These are phyloP conservation scores for Probaryconus sp. DNA, from an alignment of 1,140 invertebrate species.

Conservation along the genomic window DNA sequence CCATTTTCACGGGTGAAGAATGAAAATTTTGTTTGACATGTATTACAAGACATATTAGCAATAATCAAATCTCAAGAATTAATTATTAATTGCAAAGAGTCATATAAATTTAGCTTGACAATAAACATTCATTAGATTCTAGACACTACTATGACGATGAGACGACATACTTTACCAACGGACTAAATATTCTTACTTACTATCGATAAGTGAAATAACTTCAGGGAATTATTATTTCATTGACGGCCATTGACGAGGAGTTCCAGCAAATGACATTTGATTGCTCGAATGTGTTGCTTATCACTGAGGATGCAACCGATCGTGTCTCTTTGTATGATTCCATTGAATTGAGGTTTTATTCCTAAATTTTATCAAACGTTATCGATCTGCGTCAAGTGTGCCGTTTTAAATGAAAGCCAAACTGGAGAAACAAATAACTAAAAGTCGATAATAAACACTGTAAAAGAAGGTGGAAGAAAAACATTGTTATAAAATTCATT, in stretches of 20 bases:
- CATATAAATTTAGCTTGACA: no score
- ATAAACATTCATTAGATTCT: no score
- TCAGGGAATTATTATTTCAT: no score
- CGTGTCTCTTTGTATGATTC: background rate
- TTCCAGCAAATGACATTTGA: conserved; percentile 1
- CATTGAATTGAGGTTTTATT: background rate
- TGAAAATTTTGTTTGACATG: conserved; percentile 70
- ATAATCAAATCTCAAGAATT: no score
- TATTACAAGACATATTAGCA: conserved; percentile 72
- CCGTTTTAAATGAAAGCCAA: background rate
- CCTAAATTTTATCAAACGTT: background rate
- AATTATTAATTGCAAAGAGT: no score
- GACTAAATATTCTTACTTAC: no score
- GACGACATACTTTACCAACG: no score
- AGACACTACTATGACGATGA: no score
- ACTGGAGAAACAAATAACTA: background rate
- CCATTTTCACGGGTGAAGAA: conserved; percentile 70
- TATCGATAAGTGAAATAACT: no score
- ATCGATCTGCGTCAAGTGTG: background rate
- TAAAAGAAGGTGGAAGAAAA: conserved; percentile 6
- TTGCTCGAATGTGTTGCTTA: background rate
- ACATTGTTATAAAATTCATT: conserved; percentile 48
- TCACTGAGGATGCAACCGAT: background rate
- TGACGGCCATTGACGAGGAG: background rate
- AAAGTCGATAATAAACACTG: conserved; percentile 17